These are phyloP conservation scores for Ptychadena robeensis DNA, from an alignment of 2,797 vertebrate species.

Conservation along the genomic window DNA sequence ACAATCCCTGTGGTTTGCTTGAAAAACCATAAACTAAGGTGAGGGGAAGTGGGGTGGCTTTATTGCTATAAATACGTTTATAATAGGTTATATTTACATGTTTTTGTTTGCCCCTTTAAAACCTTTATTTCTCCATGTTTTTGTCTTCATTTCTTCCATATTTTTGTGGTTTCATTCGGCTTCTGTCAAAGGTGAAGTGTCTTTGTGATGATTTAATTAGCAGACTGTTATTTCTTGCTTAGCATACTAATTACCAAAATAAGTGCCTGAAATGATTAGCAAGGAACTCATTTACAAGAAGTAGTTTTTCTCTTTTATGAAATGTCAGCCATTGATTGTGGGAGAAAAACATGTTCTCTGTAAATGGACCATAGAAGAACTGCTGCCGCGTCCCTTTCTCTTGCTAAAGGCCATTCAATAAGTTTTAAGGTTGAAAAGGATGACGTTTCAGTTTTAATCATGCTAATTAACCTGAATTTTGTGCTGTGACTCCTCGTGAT, in stretches of 20 bases:
- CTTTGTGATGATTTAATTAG: conserved; percentile 57
- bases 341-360: conserved; percentile 23
- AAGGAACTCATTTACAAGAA: conserved; percentile 55
- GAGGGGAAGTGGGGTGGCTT: no score
- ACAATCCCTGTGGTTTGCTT: no score
- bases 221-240: conserved; percentile 54
- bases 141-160: conserved; percentile 10
- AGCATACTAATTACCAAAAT: conserved; percentile 58
- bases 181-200: conserved; percentile 60
- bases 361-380: conserved; percentile 36
- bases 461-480: conserved; percentile 49
- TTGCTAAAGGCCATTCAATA: conserved; percentile 37
- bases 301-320: conserved; percentile 50
- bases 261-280: conserved; percentile 58
- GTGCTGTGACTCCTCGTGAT: conserved; percentile 17
- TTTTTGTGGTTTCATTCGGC: conserved; percentile 46
- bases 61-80: no score
- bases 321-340: conserved; percentile 48
- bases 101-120: not conserved
- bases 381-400: not conserved
- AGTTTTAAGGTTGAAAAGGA: conserved; percentile 42
- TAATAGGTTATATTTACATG: not conserved
- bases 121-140: not conserved
- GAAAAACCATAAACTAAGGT: no score
- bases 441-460: conserved; percentile 30